A percentile compares a stretch with the other conserved stretches of the same genome.
phyloP scores from a whole-genome alignment of 2,797 vertebrate species.

The Glyptemys insculpta region DNA sequence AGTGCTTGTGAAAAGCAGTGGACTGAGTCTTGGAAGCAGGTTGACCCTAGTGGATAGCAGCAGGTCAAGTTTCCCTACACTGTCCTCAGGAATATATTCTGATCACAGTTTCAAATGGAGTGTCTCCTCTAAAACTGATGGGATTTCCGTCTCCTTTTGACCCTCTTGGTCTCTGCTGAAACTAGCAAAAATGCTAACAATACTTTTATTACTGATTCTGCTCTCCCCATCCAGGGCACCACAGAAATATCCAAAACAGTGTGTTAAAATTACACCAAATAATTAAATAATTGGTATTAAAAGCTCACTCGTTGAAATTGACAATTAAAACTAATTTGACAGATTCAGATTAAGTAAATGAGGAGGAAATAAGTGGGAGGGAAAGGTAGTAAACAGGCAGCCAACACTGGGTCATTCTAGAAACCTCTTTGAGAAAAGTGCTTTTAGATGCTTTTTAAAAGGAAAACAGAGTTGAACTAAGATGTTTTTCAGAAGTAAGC shows the following conservation, averaged over 20 bases:
- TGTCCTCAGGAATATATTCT: fast-evolving
- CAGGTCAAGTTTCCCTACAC: not conserved
- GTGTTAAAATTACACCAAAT: not conserved
- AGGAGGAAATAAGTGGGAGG: not conserved
- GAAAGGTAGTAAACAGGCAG: not conserved
- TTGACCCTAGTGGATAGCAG: not conserved
- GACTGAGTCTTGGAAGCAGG: not conserved
- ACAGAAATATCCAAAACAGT: not conserved
- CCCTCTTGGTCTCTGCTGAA: not conserved
- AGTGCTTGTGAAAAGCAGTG: not conserved
- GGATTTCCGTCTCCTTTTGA: not conserved
- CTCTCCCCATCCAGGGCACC: not conserved
- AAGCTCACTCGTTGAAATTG: not conserved
- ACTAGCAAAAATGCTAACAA: not conserved
- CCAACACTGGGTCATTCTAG: not conserved
- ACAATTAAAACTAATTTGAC: not conserved
- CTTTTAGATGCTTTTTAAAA: not conserved
- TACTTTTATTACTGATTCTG: not conserved
- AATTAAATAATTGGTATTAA: not conserved
- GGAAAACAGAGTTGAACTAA: not conserved
- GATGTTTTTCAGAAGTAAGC: not conserved
- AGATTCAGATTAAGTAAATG: too few species aligned
- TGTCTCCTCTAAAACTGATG: not conserved
- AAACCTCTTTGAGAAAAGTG: not conserved
- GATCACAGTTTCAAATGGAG: not conserved